Conservation (phyloP, 1,140 invertebrate species). For the Muscidifurax raptorellus region DNA sequence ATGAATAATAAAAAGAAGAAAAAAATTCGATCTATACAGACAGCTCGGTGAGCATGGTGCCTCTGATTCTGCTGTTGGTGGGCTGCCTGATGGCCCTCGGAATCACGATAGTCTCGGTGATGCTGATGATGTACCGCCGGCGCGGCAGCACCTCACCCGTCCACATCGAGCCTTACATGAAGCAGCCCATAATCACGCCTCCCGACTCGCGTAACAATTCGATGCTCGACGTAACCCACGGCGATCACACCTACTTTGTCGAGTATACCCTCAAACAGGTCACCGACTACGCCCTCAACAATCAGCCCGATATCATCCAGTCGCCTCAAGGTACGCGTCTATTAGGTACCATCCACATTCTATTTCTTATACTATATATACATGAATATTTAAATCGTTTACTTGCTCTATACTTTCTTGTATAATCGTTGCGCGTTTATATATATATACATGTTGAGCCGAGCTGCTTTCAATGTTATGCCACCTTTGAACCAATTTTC, state of each 20-base stretch:
- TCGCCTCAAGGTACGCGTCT: constrained; percentile 73
- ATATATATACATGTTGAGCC: too few relatives aligned
- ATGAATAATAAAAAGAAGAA: neutral
- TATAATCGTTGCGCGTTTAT: too few relatives aligned
- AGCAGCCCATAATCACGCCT: constrained; percentile 77
- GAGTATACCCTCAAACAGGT: constrained; percentile 76
- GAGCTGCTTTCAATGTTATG: too few relatives aligned
- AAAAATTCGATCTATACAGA: constrained; percentile 72
- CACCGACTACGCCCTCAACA: constrained; percentile 72
- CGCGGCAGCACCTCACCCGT: constrained; percentile 73
- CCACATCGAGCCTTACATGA: constrained; percentile 76
- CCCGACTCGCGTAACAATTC: constrained; percentile 75
- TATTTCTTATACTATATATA: neutral
- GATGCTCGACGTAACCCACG: constrained; percentile 75
- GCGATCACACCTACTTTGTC: constrained; percentile 77
- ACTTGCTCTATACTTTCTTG: too few relatives aligned
- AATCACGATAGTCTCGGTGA: constrained; percentile 79
- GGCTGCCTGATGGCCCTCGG: constrained; percentile 80
- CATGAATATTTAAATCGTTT: neutral
- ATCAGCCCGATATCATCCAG: constrained; percentile 77
- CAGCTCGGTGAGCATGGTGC: constrained; percentile 78
- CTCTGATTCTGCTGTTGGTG: constrained; percentile 78
- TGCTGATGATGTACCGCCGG: constrained; percentile 75
- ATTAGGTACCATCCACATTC: constrained; percentile 32
- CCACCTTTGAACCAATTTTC: too few relatives aligned